These are phyloP conservation scores for Diaprepes abbreviatus DNA, from an alignment of 2,888 invertebrate genomes.

Conservation along the genomic window DNA sequence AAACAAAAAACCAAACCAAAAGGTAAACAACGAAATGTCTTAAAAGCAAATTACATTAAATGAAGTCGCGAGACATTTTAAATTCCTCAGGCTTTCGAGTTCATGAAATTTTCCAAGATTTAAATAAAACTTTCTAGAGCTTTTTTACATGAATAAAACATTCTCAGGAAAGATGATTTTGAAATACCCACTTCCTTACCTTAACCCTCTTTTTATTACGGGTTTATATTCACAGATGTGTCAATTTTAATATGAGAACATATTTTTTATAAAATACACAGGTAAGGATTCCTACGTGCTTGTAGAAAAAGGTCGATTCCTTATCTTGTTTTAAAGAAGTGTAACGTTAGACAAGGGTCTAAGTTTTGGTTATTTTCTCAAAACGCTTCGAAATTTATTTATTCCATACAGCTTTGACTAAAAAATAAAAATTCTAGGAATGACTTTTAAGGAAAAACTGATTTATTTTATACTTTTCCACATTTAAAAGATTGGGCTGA, in stretches of 20 bases:
- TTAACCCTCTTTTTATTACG: background rate
- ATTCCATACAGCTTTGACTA: background rate
- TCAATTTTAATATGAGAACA: background rate
- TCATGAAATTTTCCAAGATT: no score
- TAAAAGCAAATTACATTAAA: no score
- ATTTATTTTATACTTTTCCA: no score
- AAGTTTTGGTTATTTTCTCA: background rate
- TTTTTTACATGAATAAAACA: background rate
- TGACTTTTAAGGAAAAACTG: no score
- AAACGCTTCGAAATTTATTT: no score
- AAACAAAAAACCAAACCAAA: no score
- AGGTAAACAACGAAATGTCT: no score
- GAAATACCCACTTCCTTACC: background rate
- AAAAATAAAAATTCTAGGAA: no score
- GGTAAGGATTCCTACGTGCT: background rate
- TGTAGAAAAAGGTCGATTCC: background rate
- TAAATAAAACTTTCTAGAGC: background rate
- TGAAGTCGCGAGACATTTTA: no score
- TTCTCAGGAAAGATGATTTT: background rate
- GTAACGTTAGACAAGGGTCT: background rate
- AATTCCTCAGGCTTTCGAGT: no score
- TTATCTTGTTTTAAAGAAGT: background rate
- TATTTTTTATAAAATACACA: background rate
- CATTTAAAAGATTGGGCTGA: no score
- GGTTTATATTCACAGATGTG: background rate